phyloP scores from a whole-genome alignment of 2,888 invertebrate genomes.

The Cybosia mesomella region DNA sequence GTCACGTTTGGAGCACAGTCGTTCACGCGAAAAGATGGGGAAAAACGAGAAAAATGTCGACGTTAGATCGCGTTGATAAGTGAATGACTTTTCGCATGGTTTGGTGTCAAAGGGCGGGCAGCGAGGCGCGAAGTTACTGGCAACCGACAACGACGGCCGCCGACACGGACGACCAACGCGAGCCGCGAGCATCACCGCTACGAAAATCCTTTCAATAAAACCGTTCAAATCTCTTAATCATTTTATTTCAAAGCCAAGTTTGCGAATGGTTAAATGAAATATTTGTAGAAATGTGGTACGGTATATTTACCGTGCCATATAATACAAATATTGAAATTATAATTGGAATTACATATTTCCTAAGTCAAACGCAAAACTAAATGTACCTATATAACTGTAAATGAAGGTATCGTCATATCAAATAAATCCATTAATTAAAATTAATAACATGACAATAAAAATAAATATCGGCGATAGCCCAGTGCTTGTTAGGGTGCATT shows the following conservation, averaged over 20 bases:
- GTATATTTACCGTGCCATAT: too few relatives aligned
- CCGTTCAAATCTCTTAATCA: conserved; percentile 26
- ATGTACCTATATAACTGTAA: background rate
- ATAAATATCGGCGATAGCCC: background rate
- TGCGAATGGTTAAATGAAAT: too few relatives aligned
- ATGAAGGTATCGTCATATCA: background rate
- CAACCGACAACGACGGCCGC: conserved; percentile 43
- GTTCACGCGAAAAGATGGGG: conserved; percentile 79
- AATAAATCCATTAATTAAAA: background rate
- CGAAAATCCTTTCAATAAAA: conserved; percentile 29
- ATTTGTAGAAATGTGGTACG: too few relatives aligned
- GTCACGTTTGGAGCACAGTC: conserved; percentile 75
- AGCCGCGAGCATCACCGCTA: conserved; percentile 12
- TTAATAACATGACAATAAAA: background rate
- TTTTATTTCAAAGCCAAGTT: background rate
- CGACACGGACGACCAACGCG: conserved; percentile 22
- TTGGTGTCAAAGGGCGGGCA: conserved; percentile 82
- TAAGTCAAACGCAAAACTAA: background rate
- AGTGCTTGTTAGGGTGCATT: too few relatives aligned
- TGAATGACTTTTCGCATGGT: conserved; percentile 85
- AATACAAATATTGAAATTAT: background rate
- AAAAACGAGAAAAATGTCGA: conserved; percentile 85
- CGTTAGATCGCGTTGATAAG: conserved; percentile 83
- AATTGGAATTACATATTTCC: too few relatives aligned
- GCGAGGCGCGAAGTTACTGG: conserved; percentile 66